Percentiles rank a stretch among this genome's conserved stretches.
Evolutionary conservation across 2,797 vertebrate species (phyloP).

Genomic region (Alca torda): DNA sequence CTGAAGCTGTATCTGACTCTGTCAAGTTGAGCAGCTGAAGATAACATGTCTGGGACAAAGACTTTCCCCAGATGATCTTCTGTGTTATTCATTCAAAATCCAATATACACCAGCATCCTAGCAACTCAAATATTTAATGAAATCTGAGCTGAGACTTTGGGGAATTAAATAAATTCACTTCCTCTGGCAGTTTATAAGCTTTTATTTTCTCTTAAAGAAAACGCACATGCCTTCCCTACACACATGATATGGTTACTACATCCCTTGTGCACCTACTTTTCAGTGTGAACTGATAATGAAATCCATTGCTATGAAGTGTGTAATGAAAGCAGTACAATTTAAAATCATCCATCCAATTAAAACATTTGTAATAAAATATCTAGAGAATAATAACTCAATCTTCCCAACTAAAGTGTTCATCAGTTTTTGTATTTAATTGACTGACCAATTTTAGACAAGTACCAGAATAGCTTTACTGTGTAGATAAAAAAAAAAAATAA

Average conservation of each 20-base stretch:
- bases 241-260: neutral
- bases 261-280: neutral
- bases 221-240: neutral
- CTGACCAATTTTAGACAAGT: neutral
- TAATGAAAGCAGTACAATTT: neutral
- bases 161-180: neutral
- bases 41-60: neutral
- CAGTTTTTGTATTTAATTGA: neutral
- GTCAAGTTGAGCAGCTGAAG: neutral
- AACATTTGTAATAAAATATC: neutral
- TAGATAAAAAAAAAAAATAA: constrained; percentile 18
- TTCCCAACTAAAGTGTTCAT: neutral
- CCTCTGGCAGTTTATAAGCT: neutral
- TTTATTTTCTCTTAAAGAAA: neutral
- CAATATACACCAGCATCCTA: neutral
- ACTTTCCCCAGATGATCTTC: neutral
- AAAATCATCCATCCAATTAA: neutral
- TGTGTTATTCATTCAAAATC: neutral
- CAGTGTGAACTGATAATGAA: neutral
- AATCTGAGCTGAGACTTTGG: neutral
- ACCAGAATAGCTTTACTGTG: constrained; percentile 45
- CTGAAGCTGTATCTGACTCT: neutral
- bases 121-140: constrained; percentile 5
- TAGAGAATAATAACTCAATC: neutral
- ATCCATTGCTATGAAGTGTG: neutral